phyloP scores from a whole-genome alignment of 2,113 vertebrate genomes.

The Micronycteris hirsuta region DNA sequence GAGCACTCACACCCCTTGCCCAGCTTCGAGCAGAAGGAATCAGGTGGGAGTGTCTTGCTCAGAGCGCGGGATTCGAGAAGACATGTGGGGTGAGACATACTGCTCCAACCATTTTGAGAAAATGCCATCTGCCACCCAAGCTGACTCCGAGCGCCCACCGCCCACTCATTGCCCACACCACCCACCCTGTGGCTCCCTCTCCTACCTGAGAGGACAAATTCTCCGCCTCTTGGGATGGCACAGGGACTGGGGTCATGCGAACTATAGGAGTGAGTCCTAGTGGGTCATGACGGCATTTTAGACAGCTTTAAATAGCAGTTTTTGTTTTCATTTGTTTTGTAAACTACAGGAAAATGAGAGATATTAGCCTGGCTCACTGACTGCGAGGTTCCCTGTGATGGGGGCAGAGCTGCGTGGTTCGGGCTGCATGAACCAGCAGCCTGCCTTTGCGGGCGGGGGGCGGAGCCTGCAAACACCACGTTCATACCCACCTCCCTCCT shows the following conservation, averaged over 20 bases:
- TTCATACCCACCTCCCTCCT: not conserved
- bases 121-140: not conserved
- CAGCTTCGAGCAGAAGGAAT: not conserved
- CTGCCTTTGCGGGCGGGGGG: not conserved
- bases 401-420: not conserved
- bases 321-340: not conserved
- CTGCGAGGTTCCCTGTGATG: not conserved
- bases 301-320: not conserved
- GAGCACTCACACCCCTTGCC: not conserved
- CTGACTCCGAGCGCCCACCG: not conserved
- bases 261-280: not conserved
- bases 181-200: not conserved
- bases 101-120: not conserved
- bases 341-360: not conserved
- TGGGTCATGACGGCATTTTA: not conserved
- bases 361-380: not conserved
- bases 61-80: not conserved
- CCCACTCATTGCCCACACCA: not conserved
- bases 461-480: not conserved
- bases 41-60: not conserved
- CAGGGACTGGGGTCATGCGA: not conserved
- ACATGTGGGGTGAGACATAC: not conserved
- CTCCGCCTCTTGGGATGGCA: not conserved
- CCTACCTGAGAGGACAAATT: not conserved
- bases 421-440: rapidly evolving